Evolutionary conservation across 2,888 invertebrate genomes (phyloP), one percentile per base, ranked within the genome.

Genomic region (Chironomus riparius): DNA sequence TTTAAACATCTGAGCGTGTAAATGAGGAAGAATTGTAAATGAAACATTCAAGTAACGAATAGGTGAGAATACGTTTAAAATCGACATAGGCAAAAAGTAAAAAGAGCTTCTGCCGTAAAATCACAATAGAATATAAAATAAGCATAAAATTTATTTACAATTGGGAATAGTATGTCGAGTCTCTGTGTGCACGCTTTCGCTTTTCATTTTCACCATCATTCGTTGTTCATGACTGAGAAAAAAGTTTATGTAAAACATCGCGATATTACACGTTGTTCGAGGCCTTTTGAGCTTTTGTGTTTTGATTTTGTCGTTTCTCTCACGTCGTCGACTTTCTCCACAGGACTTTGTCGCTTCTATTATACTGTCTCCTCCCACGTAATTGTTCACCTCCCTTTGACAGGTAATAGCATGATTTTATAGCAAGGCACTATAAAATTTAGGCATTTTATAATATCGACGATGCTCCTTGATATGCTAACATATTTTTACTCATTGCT

Each of bases 91-190:
- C 38, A n/a, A 13, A 69, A 47, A 15, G 69, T 6, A 69, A 69
- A 65, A 38, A 47, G 15, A 15, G 47, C 18, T 47, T 69, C 28
- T 48, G 50, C 48, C 50, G 47, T 28, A 68, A 50, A 74, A 56
- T 74, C 28, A 68, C 74, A 74, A 74, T 74, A 74, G 74, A 74
- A 74, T 74, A 68, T 74, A 74, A 74, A 74, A 74, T 74, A 74
- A 74, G 74, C 74, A 74, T 74, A 74, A 74, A 74, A 74, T 74
- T 74, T 74, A 74, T 74, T 74, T 74, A 65, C 74, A 68, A 68
- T 47, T 48, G 74, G 74, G 74, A 74, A 74, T 68, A 18, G 21
- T 48, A 12, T 18, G n/a, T 13, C 21, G 50, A 13, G 22, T 62
- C 62, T 21, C 47, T 50, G 47, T 21, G 28, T 24, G 56, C 47